These are phyloP conservation scores for Homalodisca vitripennis DNA, from an alignment of 1,140 invertebrate genomes.

Conservation along the genomic window DNA sequence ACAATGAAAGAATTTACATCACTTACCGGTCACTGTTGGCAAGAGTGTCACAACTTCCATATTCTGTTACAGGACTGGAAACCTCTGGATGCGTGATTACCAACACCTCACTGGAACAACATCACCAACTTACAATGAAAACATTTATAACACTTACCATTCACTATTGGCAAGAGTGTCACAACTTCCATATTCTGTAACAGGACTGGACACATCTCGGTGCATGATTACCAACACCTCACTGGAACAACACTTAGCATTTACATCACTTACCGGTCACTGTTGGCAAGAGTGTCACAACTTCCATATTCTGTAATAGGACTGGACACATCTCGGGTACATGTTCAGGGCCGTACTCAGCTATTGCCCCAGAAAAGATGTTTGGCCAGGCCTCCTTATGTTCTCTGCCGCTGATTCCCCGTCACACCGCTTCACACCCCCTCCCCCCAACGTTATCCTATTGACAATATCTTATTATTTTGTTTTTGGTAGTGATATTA, in stretches of 20 bases:
- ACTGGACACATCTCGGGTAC: not conserved
- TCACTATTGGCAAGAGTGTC: conserved; percentile 10
- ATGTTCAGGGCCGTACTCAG: too few species aligned
- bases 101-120: conserved; percentile 6
- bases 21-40: conserved; percentile 11
- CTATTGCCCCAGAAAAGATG: too few species aligned
- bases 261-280: conserved; percentile 10
- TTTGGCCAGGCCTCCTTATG: too few species aligned
- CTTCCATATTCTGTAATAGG: conserved; percentile 12
- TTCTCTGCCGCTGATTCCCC: too few species aligned
- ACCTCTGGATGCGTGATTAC: conserved; percentile 6
- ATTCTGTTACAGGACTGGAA: not conserved
- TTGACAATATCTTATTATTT: too few species aligned
- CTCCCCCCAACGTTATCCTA: too few species aligned
- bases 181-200: conserved; percentile 15
- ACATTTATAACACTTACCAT: too few species aligned
- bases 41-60: conserved; percentile 12
- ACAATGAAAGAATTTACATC: not conserved
- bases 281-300: conserved; percentile 11
- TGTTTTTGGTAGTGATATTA: too few species aligned
- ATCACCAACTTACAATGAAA: too few species aligned
- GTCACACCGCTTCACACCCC: too few species aligned
- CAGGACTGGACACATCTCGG: not conserved
- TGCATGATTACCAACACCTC: conserved; percentile 3
- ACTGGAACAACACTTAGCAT: too few species aligned